These are phyloP conservation scores for Anolis carolinensis DNA, from an alignment of 2,113 vertebrate species.

Conservation along the genomic window DNA sequence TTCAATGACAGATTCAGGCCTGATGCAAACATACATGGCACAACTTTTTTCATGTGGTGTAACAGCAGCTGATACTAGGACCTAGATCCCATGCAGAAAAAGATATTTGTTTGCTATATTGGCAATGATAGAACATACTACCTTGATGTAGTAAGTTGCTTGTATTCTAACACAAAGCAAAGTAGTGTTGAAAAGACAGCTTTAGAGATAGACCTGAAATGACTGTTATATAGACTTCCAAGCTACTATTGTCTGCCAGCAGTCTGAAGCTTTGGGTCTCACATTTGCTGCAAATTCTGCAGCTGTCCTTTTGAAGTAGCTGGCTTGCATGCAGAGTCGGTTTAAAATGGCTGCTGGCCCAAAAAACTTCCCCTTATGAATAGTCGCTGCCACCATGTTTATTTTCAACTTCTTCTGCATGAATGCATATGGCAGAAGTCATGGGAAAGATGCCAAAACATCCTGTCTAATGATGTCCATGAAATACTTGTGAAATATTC, in stretches of 20 bases:
- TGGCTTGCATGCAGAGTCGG: background rate
- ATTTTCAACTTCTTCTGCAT: background rate
- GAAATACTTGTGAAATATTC: no score
- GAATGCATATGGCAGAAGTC: background rate
- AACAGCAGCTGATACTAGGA: background rate
- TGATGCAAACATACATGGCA: conserved; percentile 14
- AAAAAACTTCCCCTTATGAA: background rate
- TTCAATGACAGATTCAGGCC: background rate
- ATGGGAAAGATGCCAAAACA: background rate
- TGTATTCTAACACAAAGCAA: background rate
- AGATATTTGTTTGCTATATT: background rate
- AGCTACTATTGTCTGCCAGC: background rate
- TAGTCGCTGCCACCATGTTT: background rate
- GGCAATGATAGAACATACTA: background rate
- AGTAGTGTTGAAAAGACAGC: background rate
- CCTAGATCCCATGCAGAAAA: background rate
- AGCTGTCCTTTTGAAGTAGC: background rate
- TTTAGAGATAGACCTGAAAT: background rate
- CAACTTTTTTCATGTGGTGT: background rate
- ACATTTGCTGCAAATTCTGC: background rate
- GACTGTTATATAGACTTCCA: background rate
- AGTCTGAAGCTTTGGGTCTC: background rate
- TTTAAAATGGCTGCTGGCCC: background rate
- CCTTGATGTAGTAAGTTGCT: background rate
- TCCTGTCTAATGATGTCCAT: background rate